These are phyloP conservation scores for Tetramorium bicarinatum DNA, from an alignment of 2,888 invertebrate genomes.

Conservation along the genomic window DNA sequence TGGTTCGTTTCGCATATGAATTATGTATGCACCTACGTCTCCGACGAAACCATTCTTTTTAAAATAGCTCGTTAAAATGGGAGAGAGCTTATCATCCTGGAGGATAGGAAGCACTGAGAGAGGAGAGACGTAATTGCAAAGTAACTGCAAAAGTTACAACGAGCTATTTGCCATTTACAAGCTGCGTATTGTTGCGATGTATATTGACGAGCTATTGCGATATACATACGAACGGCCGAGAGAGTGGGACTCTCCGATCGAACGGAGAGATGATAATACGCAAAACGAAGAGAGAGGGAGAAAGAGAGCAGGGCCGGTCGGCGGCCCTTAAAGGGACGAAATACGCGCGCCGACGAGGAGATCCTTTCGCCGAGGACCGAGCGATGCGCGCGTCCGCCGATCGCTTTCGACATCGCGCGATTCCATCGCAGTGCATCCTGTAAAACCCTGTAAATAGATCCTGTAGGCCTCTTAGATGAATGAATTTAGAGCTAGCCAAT, in stretches of 20 bases:
- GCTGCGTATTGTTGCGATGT: not conserved
- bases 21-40: not conserved
- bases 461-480: slow-evolving; percentile 25
- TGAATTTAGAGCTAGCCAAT: slow-evolving; percentile 39
- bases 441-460: slow-evolving; percentile 75
- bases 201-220: not conserved
- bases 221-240: not conserved
- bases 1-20: slow-evolving; percentile 14
- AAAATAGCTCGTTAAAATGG: not conserved
- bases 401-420: slow-evolving; percentile 65
- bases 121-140: not conserved
- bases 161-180: not conserved
- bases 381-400: slow-evolving; percentile 16
- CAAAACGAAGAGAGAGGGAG: not conserved
- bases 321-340: not conserved
- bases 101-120: not conserved
- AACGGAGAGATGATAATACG: not conserved
- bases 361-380: slow-evolving; percentile 52
- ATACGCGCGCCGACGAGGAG: slow-evolving; percentile 20
- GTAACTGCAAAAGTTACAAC: not conserved
- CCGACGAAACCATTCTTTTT: not conserved
- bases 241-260: not conserved
- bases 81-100: not conserved
- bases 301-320: not conserved
- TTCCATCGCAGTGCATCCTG: slow-evolving; percentile 81